phyloP scores from a whole-genome alignment of 2,888 invertebrate species.

The Spodoptera exigua region DNA sequence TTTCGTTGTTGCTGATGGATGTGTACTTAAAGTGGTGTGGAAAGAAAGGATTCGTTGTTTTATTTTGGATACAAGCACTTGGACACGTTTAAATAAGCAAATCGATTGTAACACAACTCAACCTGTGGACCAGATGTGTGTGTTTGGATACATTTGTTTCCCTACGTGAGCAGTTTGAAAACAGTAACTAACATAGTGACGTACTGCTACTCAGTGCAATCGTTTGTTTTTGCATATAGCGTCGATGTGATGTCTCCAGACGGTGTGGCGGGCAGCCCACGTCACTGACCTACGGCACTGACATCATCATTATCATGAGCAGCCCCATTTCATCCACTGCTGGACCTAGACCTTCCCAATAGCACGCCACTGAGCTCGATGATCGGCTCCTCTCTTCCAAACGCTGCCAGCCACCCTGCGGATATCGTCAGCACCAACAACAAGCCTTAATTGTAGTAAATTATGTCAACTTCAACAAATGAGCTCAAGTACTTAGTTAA shows the following conservation, averaged over 20 bases:
- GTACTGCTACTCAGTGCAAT: conserved; percentile 21
- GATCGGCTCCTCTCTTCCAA: no score
- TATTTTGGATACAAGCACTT: conserved; percentile 27
- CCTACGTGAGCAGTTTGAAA: conserved; percentile 38
- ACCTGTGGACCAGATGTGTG: conserved; percentile 36
- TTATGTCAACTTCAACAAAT: no score
- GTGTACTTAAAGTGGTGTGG: conserved; percentile 4
- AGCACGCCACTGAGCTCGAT: no score
- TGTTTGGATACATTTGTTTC: conserved; percentile 47
- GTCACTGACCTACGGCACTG: conserved; percentile 8
- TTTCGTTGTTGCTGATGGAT: conserved; percentile 15
- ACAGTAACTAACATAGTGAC: conserved; percentile 48
- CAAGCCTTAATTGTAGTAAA: no score
- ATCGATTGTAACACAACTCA: conserved; percentile 20
- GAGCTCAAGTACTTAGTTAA: conserved; percentile 13
- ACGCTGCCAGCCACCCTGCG: no score
- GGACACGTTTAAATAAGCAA: conserved; percentile 41
- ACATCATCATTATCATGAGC: no score
- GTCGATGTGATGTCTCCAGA: conserved; percentile 20
- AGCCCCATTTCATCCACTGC: no score
- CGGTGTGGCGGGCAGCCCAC: conserved; percentile 12
- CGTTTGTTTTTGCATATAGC: conserved; percentile 18
- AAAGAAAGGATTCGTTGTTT: conserved; percentile 24
- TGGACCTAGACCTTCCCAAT: no score
- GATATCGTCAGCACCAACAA: no score